phyloP scores from a whole-genome alignment of 2,113 vertebrate genomes.

The Silurus glanis region DNA sequence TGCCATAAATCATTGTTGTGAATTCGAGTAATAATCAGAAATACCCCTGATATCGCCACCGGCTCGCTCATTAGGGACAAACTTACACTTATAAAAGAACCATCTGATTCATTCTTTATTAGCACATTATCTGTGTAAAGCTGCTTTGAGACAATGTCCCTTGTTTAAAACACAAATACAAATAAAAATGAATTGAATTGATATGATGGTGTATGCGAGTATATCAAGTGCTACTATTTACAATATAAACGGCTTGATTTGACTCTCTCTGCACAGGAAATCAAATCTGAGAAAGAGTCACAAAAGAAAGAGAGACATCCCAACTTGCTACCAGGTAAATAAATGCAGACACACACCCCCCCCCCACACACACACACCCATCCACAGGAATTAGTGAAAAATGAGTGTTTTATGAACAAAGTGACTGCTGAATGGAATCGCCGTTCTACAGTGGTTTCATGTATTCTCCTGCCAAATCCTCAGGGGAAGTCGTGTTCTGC shows the following conservation, averaged over 20 bases:
- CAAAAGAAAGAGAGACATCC: constrained; percentile 77
- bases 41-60: no score
- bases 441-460: not conserved
- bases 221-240: not conserved
- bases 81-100: no score
- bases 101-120: no score
- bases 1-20: not conserved
- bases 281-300: constrained; percentile 77
- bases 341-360: not conserved
- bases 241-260: not conserved
- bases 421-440: not conserved
- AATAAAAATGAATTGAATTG: no score
- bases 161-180: no score
- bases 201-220: not conserved
- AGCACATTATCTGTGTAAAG: no score
- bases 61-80: no score
- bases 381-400: not conserved
- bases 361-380: no score
- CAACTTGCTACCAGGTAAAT: constrained; percentile 81
- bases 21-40: not conserved
- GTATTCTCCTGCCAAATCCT: not conserved
- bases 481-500: constrained; percentile 85
- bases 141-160: no score
- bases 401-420: not conserved
- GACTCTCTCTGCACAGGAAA: constrained; percentile 72